Conservation (phyloP, 2,113 vertebrate genomes). For the Microcebus murinus region DNA sequence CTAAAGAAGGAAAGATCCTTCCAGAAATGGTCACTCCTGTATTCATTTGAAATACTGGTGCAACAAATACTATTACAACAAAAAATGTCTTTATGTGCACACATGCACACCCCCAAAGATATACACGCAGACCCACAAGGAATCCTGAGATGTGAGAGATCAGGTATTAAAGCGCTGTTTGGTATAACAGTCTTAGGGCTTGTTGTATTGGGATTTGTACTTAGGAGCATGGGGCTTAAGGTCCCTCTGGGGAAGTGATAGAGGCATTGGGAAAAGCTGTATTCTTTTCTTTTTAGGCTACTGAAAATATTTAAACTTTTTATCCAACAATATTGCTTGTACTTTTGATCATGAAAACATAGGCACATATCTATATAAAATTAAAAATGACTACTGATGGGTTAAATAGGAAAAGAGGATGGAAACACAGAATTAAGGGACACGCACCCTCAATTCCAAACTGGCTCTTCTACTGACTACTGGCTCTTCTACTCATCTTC, state of each 20-base stretch:
- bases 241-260: neutral
- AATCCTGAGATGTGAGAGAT: neutral
- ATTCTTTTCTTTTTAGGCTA: neutral
- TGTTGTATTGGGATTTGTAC: neutral
- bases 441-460: neutral
- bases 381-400: neutral
- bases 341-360: neutral
- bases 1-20: neutral
- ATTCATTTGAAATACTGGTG: neutral
- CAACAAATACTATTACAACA: neutral
- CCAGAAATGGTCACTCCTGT: neutral
- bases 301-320: neutral
- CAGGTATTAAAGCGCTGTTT: neutral
- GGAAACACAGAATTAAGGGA: neutral
- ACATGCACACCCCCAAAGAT: neutral
- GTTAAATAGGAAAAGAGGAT: neutral
- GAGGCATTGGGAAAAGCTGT: neutral
- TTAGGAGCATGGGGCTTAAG: neutral
- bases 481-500: neutral
- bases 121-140: rapidly evolving
- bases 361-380: neutral
- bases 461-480: neutral
- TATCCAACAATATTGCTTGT: neutral
- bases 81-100: neutral
- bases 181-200: neutral